Evolutionary conservation across 2,113 vertebrate species (phyloP).

Genomic region (Turnix velox): DNA sequence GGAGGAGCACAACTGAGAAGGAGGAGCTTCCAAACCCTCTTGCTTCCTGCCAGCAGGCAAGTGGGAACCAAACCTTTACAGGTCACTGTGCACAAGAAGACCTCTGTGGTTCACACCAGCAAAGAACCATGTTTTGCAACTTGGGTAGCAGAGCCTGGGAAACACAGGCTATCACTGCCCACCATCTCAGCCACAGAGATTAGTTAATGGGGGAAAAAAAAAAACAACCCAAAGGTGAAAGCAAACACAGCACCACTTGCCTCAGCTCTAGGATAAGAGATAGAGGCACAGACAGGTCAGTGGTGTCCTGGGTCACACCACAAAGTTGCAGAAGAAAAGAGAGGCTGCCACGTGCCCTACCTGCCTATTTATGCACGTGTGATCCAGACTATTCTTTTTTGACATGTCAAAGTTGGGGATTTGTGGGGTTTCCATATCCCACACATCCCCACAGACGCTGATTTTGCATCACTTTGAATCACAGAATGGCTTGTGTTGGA

Average conservation of each 20-base stretch:
- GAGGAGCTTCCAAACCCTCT: background rate
- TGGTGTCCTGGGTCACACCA: rapidly evolving
- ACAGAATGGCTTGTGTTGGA: no score
- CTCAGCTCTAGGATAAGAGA: rapidly evolving
- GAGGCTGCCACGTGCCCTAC: background rate
- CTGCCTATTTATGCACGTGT: background rate
- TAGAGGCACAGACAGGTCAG: background rate
- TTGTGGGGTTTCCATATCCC: background rate
- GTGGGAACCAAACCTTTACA: background rate
- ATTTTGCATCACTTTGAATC: background rate
- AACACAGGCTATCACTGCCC: background rate
- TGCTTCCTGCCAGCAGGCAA: background rate
- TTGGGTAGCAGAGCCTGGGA: background rate
- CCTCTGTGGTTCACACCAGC: rapidly evolving
- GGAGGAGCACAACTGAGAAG: rapidly evolving
- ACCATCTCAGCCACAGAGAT: background rate
- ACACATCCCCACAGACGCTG: rapidly evolving
- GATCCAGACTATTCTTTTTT: rapidly evolving
- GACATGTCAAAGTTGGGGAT: background rate
- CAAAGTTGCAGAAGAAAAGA: background rate
- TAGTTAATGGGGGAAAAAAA: background rate
- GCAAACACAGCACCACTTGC: background rate
- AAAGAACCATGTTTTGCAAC: background rate
- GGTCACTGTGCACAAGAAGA: rapidly evolving
- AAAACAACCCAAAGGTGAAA: background rate